These are phyloP conservation scores for Oscheius sp. DNA, from an alignment of 1,140 invertebrate species.

Conservation along the genomic window DNA sequence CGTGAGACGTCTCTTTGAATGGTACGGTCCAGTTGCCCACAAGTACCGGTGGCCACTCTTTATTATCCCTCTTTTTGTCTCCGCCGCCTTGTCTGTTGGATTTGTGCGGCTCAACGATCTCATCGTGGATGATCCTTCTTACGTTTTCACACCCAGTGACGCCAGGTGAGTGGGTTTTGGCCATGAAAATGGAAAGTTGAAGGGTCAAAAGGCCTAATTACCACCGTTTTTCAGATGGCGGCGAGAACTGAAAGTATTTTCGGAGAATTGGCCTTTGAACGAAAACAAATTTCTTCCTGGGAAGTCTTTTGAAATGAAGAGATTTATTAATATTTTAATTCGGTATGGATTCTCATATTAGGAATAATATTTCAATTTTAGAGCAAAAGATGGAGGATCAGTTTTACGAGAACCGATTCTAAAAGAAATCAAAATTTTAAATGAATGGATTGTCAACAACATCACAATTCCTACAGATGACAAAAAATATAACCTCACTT, in stretches of 20 bases:
- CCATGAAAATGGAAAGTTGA: constrained; percentile 11
- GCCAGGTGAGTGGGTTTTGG: constrained; percentile 45
- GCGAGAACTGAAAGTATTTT: constrained; percentile 51
- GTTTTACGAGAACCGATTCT: constrained; percentile 54
- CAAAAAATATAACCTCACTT: constrained; percentile 53
- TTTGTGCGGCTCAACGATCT: constrained; percentile 56
- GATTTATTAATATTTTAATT: constrained; percentile 58
- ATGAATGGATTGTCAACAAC: constrained; percentile 55
- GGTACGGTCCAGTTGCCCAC: constrained; percentile 32
- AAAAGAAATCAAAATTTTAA: constrained; percentile 56
- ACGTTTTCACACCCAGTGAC: constrained; percentile 58
- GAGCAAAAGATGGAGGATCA: constrained; percentile 47
- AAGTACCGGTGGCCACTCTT: constrained; percentile 51
- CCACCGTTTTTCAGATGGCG: constrained; percentile 54
- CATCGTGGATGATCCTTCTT: constrained; percentile 58
- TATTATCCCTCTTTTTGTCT: constrained; percentile 53
- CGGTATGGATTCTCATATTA: not conserved
- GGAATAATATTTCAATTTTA: not conserved
- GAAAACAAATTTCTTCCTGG: constrained; percentile 61
- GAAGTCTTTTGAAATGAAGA: constrained; percentile 60
- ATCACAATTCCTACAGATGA: constrained; percentile 56
- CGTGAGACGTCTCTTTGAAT: constrained; percentile 32
- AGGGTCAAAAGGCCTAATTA: constrained; percentile 9
- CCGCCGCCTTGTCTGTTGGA: constrained; percentile 46
- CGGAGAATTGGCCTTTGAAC: constrained; percentile 57